Base-by-base conservation (phyloP, 2,888 invertebrate species). In the Zelleria hepariella region DNA sequence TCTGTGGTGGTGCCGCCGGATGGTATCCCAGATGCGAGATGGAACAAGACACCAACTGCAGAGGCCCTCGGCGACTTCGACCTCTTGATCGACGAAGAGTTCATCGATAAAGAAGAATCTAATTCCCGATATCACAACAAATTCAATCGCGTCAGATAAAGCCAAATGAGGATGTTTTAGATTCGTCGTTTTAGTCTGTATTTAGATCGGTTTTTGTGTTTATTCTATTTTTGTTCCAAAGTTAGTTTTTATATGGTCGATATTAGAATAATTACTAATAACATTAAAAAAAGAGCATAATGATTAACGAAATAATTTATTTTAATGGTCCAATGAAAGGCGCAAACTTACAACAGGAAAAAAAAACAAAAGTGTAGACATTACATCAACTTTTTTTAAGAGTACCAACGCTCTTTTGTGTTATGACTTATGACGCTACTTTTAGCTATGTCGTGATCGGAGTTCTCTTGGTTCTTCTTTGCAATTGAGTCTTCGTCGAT, bases 1-100 rank as follows among this genome's bases (percentile, higher is more conserved):
- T 95, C 96, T 6, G 93, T 98, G 49, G 95, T 98, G 0, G 83
- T 98, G 24, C 97, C 98, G 0, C 94, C 96, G 0, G 94, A 94
- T 70, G 96, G 97, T 55, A 88, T 95, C 58, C 97, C 98, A 56
- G 97, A 98, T 73, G 95, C 95, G 5, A 91, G 95, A 63, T 96
- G 96, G 96, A 94, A 95, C 77, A 96, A 96, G 85, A 90, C 93
- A 60, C 95, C 96, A 2, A 85, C 82, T 6, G 84, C 89, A 0
- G 95, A 95, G 66, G 91, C 93, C n/a, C 81, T 95, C 68, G 94
- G 94, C 1, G 95, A 95, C 77, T 96, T 96, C 74, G 96, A 96
- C 69, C 80, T 96, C 48, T 83, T 96, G 10, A 91, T 96, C 58
- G 96, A 96, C 70, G 96, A 96, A 82, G 96, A 96, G 66, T 74